These are phyloP conservation scores for Empidonax alnorum DNA, from an alignment of 2,113 vertebrate genomes.

Conservation along the genomic window DNA sequence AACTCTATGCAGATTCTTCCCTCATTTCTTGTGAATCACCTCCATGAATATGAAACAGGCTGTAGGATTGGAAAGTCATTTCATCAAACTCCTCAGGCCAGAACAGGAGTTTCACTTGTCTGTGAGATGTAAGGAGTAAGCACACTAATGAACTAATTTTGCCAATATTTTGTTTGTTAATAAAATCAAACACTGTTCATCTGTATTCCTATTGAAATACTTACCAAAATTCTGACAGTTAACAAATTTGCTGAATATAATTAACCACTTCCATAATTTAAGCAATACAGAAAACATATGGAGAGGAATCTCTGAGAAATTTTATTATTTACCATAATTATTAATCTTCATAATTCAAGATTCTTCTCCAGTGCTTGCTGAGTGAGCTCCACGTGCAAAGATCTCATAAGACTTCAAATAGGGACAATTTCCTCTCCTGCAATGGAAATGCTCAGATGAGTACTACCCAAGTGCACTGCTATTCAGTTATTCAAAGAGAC, in stretches of 20 bases:
- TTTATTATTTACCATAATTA: not conserved
- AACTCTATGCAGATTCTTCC: not conserved
- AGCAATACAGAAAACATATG: not conserved
- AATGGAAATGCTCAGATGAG: not conserved
- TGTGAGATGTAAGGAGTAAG: not conserved
- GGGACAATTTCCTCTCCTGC: not conserved
- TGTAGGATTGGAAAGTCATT: constrained; percentile 28
- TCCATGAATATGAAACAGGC: constrained; percentile 23
- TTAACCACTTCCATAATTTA: not conserved
- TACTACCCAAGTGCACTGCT: not conserved
- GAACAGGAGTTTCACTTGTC: not conserved
- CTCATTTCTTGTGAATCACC: not conserved
- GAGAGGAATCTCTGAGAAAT: not conserved
- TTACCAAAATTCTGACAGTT: not conserved
- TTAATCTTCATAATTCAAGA: not conserved
- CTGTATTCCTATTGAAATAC: not conserved
- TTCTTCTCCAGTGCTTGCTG: not conserved
- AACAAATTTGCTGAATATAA: not conserved
- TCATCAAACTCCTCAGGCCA: constrained; percentile 5
- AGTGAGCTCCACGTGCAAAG: not conserved
- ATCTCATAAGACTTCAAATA: not conserved
- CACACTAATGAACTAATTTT: not conserved
- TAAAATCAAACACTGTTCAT: not conserved
- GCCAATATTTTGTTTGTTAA: not conserved
- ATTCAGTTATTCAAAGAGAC: not conserved